A percentile compares a stretch with the other conserved stretches of the same genome.
phyloP scores from a whole-genome alignment of 2,888 invertebrate species.

The Sesia apiformis region DNA sequence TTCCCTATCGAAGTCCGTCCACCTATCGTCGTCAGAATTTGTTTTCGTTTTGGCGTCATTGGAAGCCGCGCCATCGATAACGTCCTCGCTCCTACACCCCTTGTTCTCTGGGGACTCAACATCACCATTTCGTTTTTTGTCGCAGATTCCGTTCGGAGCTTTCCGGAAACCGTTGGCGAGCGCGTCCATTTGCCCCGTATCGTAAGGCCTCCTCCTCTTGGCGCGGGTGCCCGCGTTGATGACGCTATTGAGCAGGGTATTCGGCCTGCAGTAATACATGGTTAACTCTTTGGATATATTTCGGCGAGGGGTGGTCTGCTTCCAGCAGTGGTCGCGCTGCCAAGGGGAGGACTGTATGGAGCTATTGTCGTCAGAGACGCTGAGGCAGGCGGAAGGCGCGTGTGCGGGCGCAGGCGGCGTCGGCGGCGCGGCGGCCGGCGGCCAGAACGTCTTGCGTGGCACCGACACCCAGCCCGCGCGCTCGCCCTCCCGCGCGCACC shows the following conservation, averaged over 20 bases:
- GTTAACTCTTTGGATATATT: slow-evolving; percentile 83
- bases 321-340: slow-evolving; percentile 93
- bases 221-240: slow-evolving; percentile 55
- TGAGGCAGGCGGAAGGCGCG: slow-evolving; percentile 83
- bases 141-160: slow-evolving; percentile 26
- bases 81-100: slow-evolving; percentile 31
- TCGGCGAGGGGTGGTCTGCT: slow-evolving; percentile 84
- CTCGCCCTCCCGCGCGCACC: slow-evolving; percentile 77
- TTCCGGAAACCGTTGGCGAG: slow-evolving; percentile 24
- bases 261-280: slow-evolving; percentile 79
- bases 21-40: slow-evolving; percentile 37
- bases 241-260: slow-evolving; percentile 56
- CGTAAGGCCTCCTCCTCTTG: slow-evolving; percentile 81
- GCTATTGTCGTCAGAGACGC: slow-evolving; percentile 93
- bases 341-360: slow-evolving; percentile 93
- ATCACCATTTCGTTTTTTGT: slow-evolving; percentile 43
- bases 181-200: slow-evolving; percentile 37
- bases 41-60: slow-evolving; percentile 19
- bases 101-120: slow-evolving; percentile 26
- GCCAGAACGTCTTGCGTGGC: slow-evolving; percentile 91
- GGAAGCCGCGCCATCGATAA: slow-evolving; percentile 31
- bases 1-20: slow-evolving; percentile 53
- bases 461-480: slow-evolving; percentile 92
- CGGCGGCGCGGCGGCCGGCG: slow-evolving; percentile 82
- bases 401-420: slow-evolving; percentile 69